Evolutionary conservation across 2,113 vertebrate species (phyloP).

Genomic region (Callopanchax toddi): DNA sequence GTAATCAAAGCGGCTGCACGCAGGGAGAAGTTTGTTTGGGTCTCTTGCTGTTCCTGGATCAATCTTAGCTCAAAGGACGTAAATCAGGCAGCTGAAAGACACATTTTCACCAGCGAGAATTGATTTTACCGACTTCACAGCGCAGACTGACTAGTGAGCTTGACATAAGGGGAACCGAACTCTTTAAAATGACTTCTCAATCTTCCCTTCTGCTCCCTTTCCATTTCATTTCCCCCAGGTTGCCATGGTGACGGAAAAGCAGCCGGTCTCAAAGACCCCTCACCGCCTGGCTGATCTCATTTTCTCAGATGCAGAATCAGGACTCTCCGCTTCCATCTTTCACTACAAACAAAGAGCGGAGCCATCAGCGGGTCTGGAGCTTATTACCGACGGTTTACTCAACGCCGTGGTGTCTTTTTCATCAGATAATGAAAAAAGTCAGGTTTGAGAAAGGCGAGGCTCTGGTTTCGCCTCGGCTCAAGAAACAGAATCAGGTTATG

Average conservation of each 20-base stretch:
- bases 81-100: slow-evolving; percentile 12
- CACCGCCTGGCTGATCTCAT: slow-evolving; percentile 34
- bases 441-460: slow-evolving; percentile 11
- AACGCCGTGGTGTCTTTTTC: slow-evolving; percentile 24
- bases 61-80: neutral
- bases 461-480: slow-evolving; percentile 11
- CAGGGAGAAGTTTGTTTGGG: neutral
- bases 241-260: slow-evolving; percentile 65
- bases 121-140: neutral
- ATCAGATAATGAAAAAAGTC: slow-evolving; percentile 50
- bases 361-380: slow-evolving; percentile 15
- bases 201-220: slow-evolving; percentile 12
- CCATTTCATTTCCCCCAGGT: slow-evolving; percentile 32
- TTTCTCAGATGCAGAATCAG: slow-evolving; percentile 23
- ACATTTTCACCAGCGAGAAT: slow-evolving; percentile 3
- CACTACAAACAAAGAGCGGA: slow-evolving; percentile 30
- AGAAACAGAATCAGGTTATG: slow-evolving; percentile 12
- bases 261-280: slow-evolving; percentile 44
- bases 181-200: slow-evolving; percentile 43
- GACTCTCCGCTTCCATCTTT: slow-evolving; percentile 37
- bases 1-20: slow-evolving; percentile 18
- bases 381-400: slow-evolving; percentile 22
- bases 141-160: neutral
- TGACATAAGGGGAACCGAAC: slow-evolving; percentile 14
- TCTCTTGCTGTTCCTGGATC: slow-evolving; percentile 17